Evolutionary conservation across 2,888 invertebrate genomes (phyloP).

Genomic region (Phyllotreta cruciferae): DNA sequence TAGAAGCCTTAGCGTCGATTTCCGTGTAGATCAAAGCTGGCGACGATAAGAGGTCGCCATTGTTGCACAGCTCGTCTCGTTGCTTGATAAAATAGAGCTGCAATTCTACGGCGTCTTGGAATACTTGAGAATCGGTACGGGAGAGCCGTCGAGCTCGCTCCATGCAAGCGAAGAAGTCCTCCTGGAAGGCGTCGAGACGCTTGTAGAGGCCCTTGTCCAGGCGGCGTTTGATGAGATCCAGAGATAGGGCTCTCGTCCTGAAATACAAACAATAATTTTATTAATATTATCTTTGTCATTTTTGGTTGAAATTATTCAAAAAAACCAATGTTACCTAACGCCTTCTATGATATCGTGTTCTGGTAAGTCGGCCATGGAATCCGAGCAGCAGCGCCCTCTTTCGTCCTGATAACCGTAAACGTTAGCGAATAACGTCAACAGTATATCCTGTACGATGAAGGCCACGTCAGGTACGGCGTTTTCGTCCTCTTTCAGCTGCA

Average conservation of each 20-base stretch:
- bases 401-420: slow-evolving; percentile 97
- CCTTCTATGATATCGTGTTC: slow-evolving; percentile 83
- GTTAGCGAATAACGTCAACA: slow-evolving; percentile 89
- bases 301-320: no score
- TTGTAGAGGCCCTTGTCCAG: slow-evolving; percentile 92
- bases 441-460: slow-evolving; percentile 87
- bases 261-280: slow-evolving; percentile 35
- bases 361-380: slow-evolving; percentile 92
- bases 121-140: slow-evolving; percentile 87
- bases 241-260: slow-evolving; percentile 82
- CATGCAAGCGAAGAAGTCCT: slow-evolving; percentile 93
- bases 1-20: slow-evolving; percentile 75
- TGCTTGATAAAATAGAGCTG: slow-evolving; percentile 89
- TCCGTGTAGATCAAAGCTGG: slow-evolving; percentile 85
- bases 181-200: slow-evolving; percentile 93
- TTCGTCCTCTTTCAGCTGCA: slow-evolving; percentile 81
- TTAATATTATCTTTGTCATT: no score
- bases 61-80: slow-evolving; percentile 75
- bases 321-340: slow-evolving; percentile 71
- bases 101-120: slow-evolving; percentile 93
- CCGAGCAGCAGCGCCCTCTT: slow-evolving; percentile 95
- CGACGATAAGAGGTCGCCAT: slow-evolving; percentile 80
- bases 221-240: slow-evolving; percentile 92
- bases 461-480: slow-evolving; percentile 90
- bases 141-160: slow-evolving; percentile 88